Conservation (phyloP, 2,888 invertebrate genomes). For the Syrista parreyssii region DNA sequence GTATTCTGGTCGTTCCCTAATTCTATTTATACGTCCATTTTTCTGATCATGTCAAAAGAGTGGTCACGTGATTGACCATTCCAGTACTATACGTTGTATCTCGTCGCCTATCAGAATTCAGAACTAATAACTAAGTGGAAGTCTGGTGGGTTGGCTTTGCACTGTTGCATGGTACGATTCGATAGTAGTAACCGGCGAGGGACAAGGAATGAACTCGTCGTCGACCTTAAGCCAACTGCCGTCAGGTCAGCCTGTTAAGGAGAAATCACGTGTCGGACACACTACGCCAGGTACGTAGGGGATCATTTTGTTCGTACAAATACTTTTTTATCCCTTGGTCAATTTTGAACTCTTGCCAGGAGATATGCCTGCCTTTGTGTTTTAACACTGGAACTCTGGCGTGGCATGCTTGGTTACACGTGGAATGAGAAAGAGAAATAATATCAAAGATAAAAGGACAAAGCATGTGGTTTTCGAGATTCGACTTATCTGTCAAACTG, state of each 20-base stretch:
- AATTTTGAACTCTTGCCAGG: neutral
- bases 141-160: conserved; percentile 65
- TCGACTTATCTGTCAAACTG: neutral
- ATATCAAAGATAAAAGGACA: neutral
- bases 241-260: conserved; percentile 71
- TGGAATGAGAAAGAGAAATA: neutral
- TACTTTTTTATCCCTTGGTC: neutral
- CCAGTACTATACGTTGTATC: neutral
- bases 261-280: conserved; percentile 68
- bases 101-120: conserved; percentile 5
- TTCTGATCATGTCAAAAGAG: neutral
- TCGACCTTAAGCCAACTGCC: conserved; percentile 68
- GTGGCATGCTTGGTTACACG: neutral
- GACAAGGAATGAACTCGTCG: conserved; percentile 57
- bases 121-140: conserved; percentile 52
- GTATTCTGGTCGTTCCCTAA: neutral
- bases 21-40: neutral
- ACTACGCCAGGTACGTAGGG: conserved; percentile 60
- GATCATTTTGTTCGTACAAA: neutral
- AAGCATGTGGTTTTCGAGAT: neutral
- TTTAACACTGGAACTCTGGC: neutral
- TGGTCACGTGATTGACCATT: neutral
- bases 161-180: conserved; percentile 66
- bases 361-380: neutral
- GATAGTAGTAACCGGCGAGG: conserved; percentile 64